Percentiles rank a stretch among this genome's conserved stretches.
These are phyloP conservation scores for Cepaea nemoralis DNA, from an alignment of 1,140 invertebrate species.

Conservation along the genomic window DNA sequence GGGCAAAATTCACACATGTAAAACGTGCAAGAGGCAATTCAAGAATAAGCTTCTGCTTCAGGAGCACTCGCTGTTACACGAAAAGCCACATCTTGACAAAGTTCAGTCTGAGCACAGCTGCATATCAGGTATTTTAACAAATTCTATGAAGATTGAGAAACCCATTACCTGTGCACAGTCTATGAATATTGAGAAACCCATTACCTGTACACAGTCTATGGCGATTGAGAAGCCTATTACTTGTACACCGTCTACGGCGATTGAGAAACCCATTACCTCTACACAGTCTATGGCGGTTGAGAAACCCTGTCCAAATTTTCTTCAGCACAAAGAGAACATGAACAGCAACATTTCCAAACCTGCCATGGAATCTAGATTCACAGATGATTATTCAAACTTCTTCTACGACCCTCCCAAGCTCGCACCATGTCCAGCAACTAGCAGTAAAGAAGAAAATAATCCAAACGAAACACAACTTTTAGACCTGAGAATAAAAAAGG, in stretches of 20 bases:
- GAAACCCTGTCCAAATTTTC: background rate
- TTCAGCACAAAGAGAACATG: background rate
- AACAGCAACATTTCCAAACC: background rate
- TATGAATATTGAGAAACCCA: too few species aligned
- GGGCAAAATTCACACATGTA: constrained; percentile 52
- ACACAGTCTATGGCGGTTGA: background rate
- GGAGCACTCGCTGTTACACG: constrained; percentile 54
- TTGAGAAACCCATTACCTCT: too few species aligned
- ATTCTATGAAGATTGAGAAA: too few species aligned
- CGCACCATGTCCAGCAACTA: background rate
- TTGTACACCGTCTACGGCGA: too few species aligned
- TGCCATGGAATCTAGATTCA: background rate
- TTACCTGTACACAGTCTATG: too few species aligned
- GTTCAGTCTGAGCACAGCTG: background rate
- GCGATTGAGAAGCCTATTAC: too few species aligned
- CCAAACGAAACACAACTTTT: background rate
- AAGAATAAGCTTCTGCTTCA: constrained; percentile 51
- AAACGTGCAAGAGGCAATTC: constrained; percentile 56
- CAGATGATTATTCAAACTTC: background rate
- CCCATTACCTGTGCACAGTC: too few species aligned
- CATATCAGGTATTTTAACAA: too few species aligned
- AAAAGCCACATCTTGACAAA: background rate
- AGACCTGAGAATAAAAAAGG: constrained; percentile 21
- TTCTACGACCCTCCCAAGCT: background rate
- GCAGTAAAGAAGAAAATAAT: background rate